Conservation (phyloP, 2,888 invertebrate genomes). For the Thymelicus lineola region DNA sequence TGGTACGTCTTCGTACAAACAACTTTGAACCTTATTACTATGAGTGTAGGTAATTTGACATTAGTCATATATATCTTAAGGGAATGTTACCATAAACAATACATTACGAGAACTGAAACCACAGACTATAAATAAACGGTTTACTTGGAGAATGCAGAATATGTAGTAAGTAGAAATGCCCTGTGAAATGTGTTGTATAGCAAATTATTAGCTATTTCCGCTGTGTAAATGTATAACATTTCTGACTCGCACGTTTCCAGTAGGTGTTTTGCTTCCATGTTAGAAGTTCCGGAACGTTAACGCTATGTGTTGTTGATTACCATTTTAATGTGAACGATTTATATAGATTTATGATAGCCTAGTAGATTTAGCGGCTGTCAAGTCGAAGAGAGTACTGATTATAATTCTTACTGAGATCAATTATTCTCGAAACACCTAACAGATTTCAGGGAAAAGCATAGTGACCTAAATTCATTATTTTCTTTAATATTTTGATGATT, state of each 20-base stretch:
- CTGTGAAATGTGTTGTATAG: neutral
- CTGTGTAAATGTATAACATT: neutral
- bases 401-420: too few relatives aligned
- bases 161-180: constrained; percentile 19
- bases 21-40: constrained; percentile 4
- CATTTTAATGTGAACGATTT: too few relatives aligned
- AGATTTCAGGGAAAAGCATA: too few relatives aligned
- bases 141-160: constrained; percentile 24
- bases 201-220: constrained; percentile 8
- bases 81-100: constrained; percentile 35
- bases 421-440: too few relatives aligned
- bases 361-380: too few relatives aligned
- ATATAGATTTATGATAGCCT: too few relatives aligned
- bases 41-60: neutral
- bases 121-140: constrained; percentile 34
- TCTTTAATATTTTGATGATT: too few relatives aligned
- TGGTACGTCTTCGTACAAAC: neutral
- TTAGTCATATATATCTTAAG: constrained; percentile 7
- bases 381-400: too few relatives aligned
- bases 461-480: too few relatives aligned
- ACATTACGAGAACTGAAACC: constrained; percentile 34
- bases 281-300: neutral
- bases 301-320: too few relatives aligned
- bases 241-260: neutral
- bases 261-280: neutral